Evolutionary conservation across 35 echinoderm and acorn worm species (phyloP).

Genomic region (Strongylocentrotus purpuratus): DNA sequence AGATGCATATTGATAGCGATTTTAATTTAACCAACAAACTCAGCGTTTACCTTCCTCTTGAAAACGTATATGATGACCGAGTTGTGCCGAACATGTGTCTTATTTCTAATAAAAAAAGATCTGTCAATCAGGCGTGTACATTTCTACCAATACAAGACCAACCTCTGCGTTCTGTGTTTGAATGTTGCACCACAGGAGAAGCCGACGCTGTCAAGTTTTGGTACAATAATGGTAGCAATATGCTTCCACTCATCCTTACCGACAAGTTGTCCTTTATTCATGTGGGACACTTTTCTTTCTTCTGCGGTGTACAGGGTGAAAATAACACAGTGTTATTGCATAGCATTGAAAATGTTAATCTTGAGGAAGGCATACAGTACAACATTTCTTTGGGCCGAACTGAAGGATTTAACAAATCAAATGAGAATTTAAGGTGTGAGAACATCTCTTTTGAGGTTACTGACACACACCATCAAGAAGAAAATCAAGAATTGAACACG

Average conservation of each 20-base stretch:
- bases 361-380: too few species aligned
- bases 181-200: neutral
- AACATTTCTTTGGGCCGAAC: neutral
- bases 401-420: neutral
- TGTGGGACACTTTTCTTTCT: neutral
- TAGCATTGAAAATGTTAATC: neutral
- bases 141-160: neutral
- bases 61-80: neutral
- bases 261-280: neutral
- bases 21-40: neutral
- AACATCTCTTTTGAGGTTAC: neutral
- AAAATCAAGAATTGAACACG: neutral
- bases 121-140: neutral
- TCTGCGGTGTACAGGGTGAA: neutral
- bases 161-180: neutral
- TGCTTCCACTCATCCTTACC: neutral
- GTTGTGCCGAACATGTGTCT: neutral
- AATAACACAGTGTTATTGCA: neutral
- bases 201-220: neutral
- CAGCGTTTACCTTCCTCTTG: neutral
- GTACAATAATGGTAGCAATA: neutral
- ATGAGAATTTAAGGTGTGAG: neutral
- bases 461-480: neutral
- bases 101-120: neutral
- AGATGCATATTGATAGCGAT: neutral